phyloP scores from a whole-genome alignment of 2,113 vertebrate species.

The Crotophaga sulcirostris region DNA sequence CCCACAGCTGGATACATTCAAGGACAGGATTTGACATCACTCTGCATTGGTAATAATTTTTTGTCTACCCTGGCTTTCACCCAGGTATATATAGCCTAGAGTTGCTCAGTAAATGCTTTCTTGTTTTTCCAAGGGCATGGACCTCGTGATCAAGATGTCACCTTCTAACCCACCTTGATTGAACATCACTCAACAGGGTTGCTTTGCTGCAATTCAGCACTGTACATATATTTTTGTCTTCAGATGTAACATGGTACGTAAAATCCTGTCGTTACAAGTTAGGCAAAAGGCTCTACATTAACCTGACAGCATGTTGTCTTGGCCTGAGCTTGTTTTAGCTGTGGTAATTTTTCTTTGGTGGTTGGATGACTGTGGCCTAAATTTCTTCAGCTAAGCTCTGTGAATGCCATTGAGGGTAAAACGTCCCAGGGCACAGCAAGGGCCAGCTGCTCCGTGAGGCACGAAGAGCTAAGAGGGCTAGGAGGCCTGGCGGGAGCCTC shows the following conservation, averaged over 20 bases:
- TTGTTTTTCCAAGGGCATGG: neutral
- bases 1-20: neutral
- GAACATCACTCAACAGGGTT: neutral
- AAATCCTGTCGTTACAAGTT: neutral
- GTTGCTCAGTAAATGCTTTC: neutral
- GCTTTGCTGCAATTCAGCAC: neutral
- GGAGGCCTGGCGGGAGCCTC: no score
- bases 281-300: neutral
- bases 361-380: neutral
- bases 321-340: neutral
- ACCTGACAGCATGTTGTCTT: neutral
- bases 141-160: neutral
- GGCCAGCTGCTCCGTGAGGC: neutral
- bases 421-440: neutral
- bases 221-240: neutral
- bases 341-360: neutral
- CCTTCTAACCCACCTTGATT: neutral
- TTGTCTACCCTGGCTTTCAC: neutral
- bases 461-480: no score
- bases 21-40: neutral
- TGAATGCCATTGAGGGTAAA: neutral
- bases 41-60: neutral
- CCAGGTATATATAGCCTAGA: neutral
- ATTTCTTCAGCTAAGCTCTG: neutral
- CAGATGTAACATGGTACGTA: neutral